These are phyloP conservation scores for Harpagoxenus sublaevis DNA, from an alignment of 2,888 invertebrate genomes.

Conservation along the genomic window DNA sequence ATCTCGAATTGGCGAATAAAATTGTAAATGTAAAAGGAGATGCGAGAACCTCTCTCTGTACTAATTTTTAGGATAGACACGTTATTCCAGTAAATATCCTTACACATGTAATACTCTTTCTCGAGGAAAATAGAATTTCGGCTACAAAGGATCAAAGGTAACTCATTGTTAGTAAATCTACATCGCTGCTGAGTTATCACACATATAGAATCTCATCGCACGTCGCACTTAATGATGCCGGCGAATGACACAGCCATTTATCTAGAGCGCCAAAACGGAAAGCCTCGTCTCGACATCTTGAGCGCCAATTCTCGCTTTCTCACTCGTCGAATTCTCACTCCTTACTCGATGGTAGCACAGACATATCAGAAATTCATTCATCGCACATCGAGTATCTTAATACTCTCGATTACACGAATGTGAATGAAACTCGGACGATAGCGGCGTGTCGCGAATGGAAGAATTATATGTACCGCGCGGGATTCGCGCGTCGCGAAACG, in stretches of 20 bases:
- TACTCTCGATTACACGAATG: constrained; percentile 12
- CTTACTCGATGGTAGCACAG: background rate
- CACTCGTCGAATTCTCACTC: constrained; percentile 8
- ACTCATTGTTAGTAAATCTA: constrained; percentile 11
- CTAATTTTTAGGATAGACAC: background rate
- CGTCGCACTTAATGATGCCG: constrained; percentile 20
- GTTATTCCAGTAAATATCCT: background rate
- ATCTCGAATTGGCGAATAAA: background rate
- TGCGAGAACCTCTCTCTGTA: background rate
- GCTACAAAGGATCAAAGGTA: background rate
- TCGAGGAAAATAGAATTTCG: constrained; percentile 9
- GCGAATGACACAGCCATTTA: constrained; percentile 49
- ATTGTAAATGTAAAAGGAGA: background rate
- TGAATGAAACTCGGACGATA: constrained; percentile 20
- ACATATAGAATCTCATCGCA: constrained; percentile 36
- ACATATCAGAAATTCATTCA: constrained; percentile 26
- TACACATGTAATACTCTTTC: background rate
- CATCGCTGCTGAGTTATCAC: constrained; percentile 17
- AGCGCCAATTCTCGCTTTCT: background rate
- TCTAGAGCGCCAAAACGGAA: background rate
- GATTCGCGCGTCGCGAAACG: background rate
- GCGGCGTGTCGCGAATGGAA: constrained; percentile 12
- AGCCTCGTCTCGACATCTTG: background rate
- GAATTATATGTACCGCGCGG: background rate
- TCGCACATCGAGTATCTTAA: constrained; percentile 18